Evolutionary conservation across 2,113 vertebrate genomes (phyloP), one percentile per base, ranked within the genome.

Genomic region (Coregonus clupeaformis): DNA sequence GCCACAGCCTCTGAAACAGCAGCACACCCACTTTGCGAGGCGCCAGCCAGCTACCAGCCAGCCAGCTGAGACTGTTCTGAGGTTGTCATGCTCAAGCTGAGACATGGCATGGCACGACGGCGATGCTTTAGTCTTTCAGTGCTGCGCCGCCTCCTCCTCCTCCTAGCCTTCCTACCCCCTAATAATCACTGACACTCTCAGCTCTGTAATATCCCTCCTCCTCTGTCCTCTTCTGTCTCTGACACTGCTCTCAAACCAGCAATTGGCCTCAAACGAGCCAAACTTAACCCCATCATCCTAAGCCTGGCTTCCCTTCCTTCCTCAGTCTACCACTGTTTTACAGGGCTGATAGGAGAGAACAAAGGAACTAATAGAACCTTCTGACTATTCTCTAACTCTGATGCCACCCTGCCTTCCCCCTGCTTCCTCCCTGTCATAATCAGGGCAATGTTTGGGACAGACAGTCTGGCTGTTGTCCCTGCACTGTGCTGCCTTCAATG

Each of bases 201-300:
- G 87, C 77, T 81, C 86, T 82, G 45, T 80, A 80, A 85, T 85
- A 84, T 73, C 70, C 27, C 27, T 47, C 25, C 69, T 67, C 73
- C 76, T 63, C 64, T 65, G 62, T 67, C 73, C 76, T 63, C 64
- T 65, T 29, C 52, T 74, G 67, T 59, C 73, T 72, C 85, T 76
- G 77, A 82, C 60, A 76, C 76, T 52, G 67, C 3, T 71, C 73
- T 69, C 30, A 89, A 92, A 90, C 89, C 81, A 60, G 85, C 89
- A 92, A 91, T 92, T 91, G 90, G 83, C 84, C 80, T 91, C 82
- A 90, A 90, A 91, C 85, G 83, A 90, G 85, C 84, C 88, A 89
- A 85, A 91, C 81, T 78, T 91, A 91, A 93, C 92, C 82, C 78
- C 42, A 25, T 79, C 83, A 70, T 80, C 79, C 83, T 81, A 25